Percentiles rank a stretch among this genome's conserved stretches.
Conservation (phyloP, 2,888 invertebrate species). For the Dicyrtomina minuta region DNA sequence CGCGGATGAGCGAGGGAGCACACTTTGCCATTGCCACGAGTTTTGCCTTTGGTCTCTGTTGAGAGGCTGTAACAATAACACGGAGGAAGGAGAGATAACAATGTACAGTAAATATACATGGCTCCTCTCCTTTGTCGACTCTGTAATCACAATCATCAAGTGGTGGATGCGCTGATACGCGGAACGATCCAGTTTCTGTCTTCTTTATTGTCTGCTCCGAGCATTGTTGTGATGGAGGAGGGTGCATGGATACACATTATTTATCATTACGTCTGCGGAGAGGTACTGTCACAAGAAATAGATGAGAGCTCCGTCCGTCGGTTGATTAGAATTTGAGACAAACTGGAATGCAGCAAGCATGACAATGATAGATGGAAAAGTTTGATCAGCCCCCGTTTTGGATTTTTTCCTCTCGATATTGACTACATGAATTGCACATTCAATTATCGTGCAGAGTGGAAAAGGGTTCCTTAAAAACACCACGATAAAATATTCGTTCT, state of each 20-base stretch:
- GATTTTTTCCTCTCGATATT: neutral
- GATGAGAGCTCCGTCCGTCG: neutral
- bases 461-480: too few species aligned
- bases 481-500: too few species aligned
- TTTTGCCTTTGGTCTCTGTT: slow-evolving; percentile 2
- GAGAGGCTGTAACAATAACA: too few species aligned
- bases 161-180: too few species aligned
- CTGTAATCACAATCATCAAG: too few species aligned
- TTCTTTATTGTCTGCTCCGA: neutral
- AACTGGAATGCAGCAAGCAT: slow-evolving; percentile 21
- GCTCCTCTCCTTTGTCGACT: too few species aligned
- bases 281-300: slow-evolving; percentile 3
- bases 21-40: slow-evolving; percentile 20
- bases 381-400: slow-evolving; percentile 6
- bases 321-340: slow-evolving; percentile 17
- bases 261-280: slow-evolving; percentile 2
- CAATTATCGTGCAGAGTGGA: slow-evolving; percentile 3
- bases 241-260: neutral
- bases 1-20: too few species aligned
- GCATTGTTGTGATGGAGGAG: slow-evolving; percentile 7
- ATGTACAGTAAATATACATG: too few species aligned
- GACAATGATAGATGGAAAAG: slow-evolving; percentile 34
- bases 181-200: neutral
- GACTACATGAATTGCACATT: slow-evolving; percentile 30
- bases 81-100: too few species aligned